Conservation (phyloP, 2,888 invertebrate species). For the Drosophila koepferae region DNA sequence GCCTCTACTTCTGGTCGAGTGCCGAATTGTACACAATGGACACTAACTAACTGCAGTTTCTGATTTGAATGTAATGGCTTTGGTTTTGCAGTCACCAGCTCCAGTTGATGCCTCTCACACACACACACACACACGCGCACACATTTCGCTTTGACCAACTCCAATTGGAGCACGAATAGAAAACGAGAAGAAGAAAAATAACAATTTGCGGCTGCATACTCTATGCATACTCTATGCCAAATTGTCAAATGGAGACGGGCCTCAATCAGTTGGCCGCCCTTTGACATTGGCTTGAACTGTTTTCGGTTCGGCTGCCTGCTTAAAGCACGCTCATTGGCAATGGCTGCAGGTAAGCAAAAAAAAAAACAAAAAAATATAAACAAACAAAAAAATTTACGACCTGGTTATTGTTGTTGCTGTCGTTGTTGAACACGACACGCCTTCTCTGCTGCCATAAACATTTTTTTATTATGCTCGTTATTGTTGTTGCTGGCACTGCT, state of each 20-base stretch:
- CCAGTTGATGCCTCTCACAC: constrained; percentile 11
- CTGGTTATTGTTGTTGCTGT: constrained; percentile 68
- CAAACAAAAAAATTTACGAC: constrained; percentile 56
- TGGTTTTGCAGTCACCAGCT: constrained; percentile 37
- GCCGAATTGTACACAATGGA: constrained; percentile 64
- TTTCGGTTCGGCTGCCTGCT: constrained; percentile 20
- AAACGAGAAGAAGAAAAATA: constrained; percentile 37
- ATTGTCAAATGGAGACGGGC: constrained; percentile 50
- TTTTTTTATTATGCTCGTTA: constrained; percentile 68
- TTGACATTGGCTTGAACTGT: constrained; percentile 47
- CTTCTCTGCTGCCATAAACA: constrained; percentile 71
- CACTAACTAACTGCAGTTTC: constrained; percentile 74
- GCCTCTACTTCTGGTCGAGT: constrained; percentile 21
- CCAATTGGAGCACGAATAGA: constrained; percentile 22
- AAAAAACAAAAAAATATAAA: no score
- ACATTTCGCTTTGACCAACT: constrained; percentile 52
- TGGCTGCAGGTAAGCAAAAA: constrained; percentile 56
- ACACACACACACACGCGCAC: background rate
- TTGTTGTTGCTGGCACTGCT: constrained; percentile 18
- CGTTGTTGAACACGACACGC: constrained; percentile 63
- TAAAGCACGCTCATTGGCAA: constrained; percentile 68
- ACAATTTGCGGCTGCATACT: constrained; percentile 53
- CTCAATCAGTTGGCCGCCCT: constrained; percentile 67
- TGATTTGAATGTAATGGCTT: constrained; percentile 79
- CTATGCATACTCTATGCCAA: constrained; percentile 23